Percentiles rank a stretch among this genome's conserved stretches.
Evolutionary conservation across 1,140 invertebrate species (phyloP).

Genomic region (Drosophila simulans): DNA sequence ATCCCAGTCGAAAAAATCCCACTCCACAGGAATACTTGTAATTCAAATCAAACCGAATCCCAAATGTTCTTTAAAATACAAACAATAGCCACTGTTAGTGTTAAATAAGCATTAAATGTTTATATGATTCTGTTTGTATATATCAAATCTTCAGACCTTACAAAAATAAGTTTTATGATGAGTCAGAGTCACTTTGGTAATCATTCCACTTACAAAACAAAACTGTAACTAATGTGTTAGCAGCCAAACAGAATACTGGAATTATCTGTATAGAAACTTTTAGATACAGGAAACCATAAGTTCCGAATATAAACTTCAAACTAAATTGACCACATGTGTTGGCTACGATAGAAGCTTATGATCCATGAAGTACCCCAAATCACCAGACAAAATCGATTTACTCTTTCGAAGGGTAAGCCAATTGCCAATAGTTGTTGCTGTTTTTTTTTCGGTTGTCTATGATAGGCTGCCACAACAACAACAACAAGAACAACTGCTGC

Average conservation of each 20-base stretch:
- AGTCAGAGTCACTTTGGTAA: too few relatives aligned
- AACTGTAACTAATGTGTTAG: not conserved
- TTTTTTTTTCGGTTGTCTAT: conserved; percentile 42
- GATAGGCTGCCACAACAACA: conserved; percentile 54
- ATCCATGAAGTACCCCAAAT: conserved; percentile 6
- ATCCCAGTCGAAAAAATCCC: conserved; percentile 6
- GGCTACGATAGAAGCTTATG: conserved; percentile 2
- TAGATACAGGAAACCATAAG: conserved; percentile 8
- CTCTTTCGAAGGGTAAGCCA: conserved; percentile 28
- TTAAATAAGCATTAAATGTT: not conserved
- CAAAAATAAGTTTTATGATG: not conserved
- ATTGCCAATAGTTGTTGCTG: conserved; percentile 39
- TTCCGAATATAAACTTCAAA: conserved; percentile 4
- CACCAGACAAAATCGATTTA: conserved; percentile 2
- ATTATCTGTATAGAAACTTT: conserved; percentile 20
- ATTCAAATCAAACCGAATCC: conserved; percentile 6
- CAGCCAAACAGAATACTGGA: conserved; percentile 5
- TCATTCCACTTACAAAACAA: not conserved
- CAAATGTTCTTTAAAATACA: conserved; percentile 9
- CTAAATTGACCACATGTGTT: conserved; percentile 15
- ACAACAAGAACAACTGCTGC: conserved; percentile 36
- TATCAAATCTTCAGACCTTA: too few relatives aligned
- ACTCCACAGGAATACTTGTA: not conserved
- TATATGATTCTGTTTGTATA: not conserved
- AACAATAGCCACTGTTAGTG: not conserved